phyloP scores from a whole-genome alignment of 2,888 invertebrate species.

The Laspeyria flexula region DNA sequence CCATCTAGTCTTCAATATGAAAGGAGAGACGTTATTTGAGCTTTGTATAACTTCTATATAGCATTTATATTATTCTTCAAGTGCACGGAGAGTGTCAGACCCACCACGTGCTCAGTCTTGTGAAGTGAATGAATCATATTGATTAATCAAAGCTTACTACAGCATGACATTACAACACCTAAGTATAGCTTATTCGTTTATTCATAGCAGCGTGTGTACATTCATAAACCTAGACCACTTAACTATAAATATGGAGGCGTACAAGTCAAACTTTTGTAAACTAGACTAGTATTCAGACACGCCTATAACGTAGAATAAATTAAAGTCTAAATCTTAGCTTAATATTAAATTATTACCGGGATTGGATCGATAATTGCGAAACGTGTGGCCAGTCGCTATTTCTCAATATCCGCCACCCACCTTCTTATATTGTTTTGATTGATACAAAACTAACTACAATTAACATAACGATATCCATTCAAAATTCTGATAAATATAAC shows the following conservation, averaged over 20 bases:
- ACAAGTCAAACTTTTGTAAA: neutral
- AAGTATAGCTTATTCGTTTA: conserved; percentile 1
- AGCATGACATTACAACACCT: conserved; percentile 16
- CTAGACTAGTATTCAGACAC: neutral
- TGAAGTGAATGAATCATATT: conserved; percentile 52
- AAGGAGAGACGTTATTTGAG: too few species aligned
- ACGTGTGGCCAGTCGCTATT: conserved; percentile 50
- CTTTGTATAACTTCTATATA: too few species aligned
- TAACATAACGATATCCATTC: neutral
- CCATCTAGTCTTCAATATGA: too few species aligned
- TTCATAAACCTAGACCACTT: conserved; percentile 3
- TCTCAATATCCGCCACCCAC: conserved; percentile 69
- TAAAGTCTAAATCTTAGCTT: too few species aligned
- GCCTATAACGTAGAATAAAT: too few species aligned
- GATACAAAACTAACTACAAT: conserved; percentile 6
- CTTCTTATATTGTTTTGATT: conserved; percentile 37
- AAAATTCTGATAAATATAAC: neutral
- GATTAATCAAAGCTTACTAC: conserved; percentile 40
- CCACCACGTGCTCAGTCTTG: conserved; percentile 46
- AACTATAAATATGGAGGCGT: neutral
- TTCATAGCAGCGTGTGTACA: neutral
- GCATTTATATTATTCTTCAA: conserved; percentile 13
- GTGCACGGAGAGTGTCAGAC: conserved; percentile 25
- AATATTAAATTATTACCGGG: conserved; percentile 41
- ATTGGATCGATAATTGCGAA: conserved; percentile 65